phyloP scores from a whole-genome alignment of 2,888 invertebrate species.

The Abrostola triplasia region DNA sequence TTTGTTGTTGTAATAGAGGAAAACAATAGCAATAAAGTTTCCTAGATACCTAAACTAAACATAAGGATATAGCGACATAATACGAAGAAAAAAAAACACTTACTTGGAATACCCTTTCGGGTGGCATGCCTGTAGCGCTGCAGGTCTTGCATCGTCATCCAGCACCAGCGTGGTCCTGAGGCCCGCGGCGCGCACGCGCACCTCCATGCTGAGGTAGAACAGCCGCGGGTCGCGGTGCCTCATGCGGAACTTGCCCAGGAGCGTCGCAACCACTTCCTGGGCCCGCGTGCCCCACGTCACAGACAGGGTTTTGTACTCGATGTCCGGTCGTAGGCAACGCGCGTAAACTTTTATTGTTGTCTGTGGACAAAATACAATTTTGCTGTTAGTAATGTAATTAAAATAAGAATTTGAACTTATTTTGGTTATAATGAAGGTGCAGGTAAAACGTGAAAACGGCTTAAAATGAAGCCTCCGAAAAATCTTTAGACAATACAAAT shows the following conservation, averaged over 20 bases:
- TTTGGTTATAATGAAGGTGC: too few relatives aligned
- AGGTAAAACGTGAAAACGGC: too few relatives aligned
- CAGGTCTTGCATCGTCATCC: slow-evolving; percentile 96
- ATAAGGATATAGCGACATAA: neutral
- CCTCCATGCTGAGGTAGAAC: slow-evolving; percentile 98
- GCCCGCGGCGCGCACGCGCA: slow-evolving; percentile 94
- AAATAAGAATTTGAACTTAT: too few relatives aligned
- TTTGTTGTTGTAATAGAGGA: neutral
- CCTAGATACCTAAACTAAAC: neutral
- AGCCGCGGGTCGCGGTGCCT: slow-evolving; percentile 96
- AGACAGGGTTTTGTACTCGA: slow-evolving; percentile 98
- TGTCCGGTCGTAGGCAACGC: slow-evolving; percentile 95
- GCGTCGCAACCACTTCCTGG: slow-evolving; percentile 94
- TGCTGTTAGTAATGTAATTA: neutral
- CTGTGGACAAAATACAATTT: slow-evolving; percentile 82
- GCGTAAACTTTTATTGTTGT: slow-evolving; percentile 97
- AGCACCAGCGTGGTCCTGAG: slow-evolving; percentile 94
- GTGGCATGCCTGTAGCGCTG: slow-evolving; percentile 97
- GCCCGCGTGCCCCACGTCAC: slow-evolving; percentile 96
- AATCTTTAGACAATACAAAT: too few relatives aligned
- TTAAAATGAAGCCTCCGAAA: too few relatives aligned
- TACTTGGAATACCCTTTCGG: slow-evolving; percentile 97
- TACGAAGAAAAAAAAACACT: slow-evolving; percentile 59
- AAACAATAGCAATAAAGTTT: neutral
- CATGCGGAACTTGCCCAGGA: slow-evolving; percentile 96